Percentiles rank a stretch among this genome's conserved stretches.
Evolutionary conservation across 2,888 invertebrate genomes (phyloP).

Genomic region (Orchesellides sinensis): DNA sequence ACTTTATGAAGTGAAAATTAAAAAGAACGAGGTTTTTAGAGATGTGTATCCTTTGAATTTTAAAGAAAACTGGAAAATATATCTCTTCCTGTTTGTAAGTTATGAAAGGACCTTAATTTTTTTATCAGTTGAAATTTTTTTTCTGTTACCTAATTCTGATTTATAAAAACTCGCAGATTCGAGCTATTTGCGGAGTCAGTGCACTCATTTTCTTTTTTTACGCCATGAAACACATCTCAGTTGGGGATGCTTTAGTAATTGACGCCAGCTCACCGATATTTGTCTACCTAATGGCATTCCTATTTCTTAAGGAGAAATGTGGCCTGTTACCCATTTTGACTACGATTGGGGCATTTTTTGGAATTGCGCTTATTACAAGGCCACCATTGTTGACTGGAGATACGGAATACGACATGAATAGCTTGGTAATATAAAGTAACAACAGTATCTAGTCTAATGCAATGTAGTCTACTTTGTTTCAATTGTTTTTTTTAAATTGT

Average conservation of each 20-base stretch:
- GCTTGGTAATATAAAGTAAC: neutral
- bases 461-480: neutral
- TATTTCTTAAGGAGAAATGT: constrained; percentile 59
- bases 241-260: constrained; percentile 63
- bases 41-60: neutral
- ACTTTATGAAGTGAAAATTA: constrained; percentile 22
- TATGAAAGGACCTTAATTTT: too few relatives aligned
- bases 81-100: constrained; percentile 33
- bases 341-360: constrained; percentile 52
- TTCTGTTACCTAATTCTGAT: too few relatives aligned
- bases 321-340: constrained; percentile 61
- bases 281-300: constrained; percentile 54
- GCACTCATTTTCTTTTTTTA: constrained; percentile 54
- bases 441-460: neutral
- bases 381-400: constrained; percentile 59
- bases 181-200: constrained; percentile 41
- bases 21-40: constrained; percentile 21
- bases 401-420: constrained; percentile 27
- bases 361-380: constrained; percentile 61
- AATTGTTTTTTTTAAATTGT: neutral
- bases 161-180: constrained; percentile 29
- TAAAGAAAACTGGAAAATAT: neutral
- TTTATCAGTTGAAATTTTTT: too few relatives aligned
- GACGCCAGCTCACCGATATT: constrained; percentile 59
- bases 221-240: constrained; percentile 42